Base-by-base conservation (phyloP, 2,797 vertebrate genomes). In the Syngnathus acus region DNA sequence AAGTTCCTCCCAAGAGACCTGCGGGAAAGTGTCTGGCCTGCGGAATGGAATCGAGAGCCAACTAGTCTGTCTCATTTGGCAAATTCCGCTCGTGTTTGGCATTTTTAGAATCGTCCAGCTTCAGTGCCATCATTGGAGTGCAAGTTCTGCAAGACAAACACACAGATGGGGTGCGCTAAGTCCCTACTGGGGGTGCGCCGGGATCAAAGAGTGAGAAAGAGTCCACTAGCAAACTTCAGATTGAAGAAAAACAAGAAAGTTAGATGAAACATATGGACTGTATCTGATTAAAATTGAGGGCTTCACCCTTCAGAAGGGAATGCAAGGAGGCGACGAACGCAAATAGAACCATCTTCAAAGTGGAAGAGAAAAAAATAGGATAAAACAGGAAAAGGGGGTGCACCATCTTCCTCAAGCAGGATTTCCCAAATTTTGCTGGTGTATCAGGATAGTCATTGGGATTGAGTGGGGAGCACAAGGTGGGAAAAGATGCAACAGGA, bases 1-100 rank as follows among this genome's bases (percentile, higher is more conserved):
- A 74, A 67, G 17, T 48, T 19, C 45, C 0, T 47, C 74, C 42
- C 2, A 4, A 61, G 42, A 51, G 67, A 14, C n/a, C 48, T 19
- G 43, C 9, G 40, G 61, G 61, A 62, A 32, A 13, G 42, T 23
- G 42, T 16, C 23, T 9, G 6, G 17, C 4, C 17, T 10, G 16
- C 10, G n/a, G 60, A 43, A 62, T 43, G 43, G 19, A 51, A 21
- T 9, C 50, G 2, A 51, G 9, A 21, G 50, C 50, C 19, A 4
- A 51, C 50, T 5, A 7, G 26, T 57, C 55, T 37, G 55, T 1
- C 6, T 32, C 55, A 37, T 37, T 32, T 17, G 26, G 7, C 11
- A 57, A 38, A 57, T 37, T 57, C 32, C 32, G 11, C 55, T 37
- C 26, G 8, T 38, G 55, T 57, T 38, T 3, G 6, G 11, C 26